Conservation (phyloP, 2,113 vertebrate species). For the Stigmatopora nigra region DNA sequence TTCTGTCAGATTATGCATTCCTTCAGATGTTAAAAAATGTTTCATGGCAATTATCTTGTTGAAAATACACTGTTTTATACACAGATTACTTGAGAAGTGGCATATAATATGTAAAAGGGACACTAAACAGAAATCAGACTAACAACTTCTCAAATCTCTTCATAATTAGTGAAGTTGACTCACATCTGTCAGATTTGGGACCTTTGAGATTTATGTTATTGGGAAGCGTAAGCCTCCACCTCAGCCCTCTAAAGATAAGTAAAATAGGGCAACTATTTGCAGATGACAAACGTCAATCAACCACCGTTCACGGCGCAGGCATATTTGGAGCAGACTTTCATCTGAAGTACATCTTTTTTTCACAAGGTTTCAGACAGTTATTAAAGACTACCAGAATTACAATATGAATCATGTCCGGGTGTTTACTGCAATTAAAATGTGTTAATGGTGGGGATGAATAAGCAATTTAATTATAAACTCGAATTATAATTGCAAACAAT, state of each 20-base stretch:
- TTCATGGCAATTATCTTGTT: not conserved
- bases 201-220: conserved; percentile 35
- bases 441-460: not conserved
- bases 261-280: conserved; percentile 25
- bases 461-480: not conserved
- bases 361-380: not conserved
- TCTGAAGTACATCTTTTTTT: conserved; percentile 1
- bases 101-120: conserved; percentile 10
- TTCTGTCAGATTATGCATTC: not conserved
- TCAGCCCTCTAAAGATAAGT: conserved; percentile 41
- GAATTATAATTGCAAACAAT: not conserved
- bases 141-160: conserved; percentile 5
- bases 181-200: conserved; percentile 11
- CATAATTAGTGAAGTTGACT: conserved; percentile 30
- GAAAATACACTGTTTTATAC: not conserved
- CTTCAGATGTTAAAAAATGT: not conserved
- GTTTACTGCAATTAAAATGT: not conserved
- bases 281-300: conserved; percentile 17
- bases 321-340: conserved; percentile 17
- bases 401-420: not conserved
- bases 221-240: conserved; percentile 17
- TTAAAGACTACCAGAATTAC: not conserved
- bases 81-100: conserved; percentile 6
- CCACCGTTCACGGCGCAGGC: conserved; percentile 12
- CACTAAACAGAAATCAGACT: conserved; percentile 23